Conservation (phyloP, 2,888 invertebrate species). For the Drosophila differens region DNA sequence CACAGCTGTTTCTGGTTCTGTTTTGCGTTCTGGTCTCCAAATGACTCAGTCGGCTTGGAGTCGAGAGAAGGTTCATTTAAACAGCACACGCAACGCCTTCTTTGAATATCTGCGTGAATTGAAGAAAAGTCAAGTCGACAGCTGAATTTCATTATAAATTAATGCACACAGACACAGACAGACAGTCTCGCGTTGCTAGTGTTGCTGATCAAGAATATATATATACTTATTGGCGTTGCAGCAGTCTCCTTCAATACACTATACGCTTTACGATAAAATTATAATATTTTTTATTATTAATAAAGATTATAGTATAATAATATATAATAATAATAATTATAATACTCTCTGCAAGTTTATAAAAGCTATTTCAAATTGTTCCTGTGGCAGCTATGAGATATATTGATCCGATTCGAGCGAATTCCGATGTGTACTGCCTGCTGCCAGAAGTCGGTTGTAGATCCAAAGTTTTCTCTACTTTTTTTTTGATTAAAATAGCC, state of each 20-base stretch:
- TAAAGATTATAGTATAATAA: no score
- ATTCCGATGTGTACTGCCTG: no score
- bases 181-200: not conserved
- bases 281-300: not conserved
- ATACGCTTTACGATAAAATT: accelerated
- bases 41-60: slow-evolving; percentile 22
- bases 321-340: no score
- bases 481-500: no score
- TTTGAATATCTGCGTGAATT: slow-evolving; percentile 12
- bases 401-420: not conserved
- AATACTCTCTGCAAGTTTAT: no score
- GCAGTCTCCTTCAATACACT: not conserved
- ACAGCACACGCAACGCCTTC: slow-evolving; percentile 33
- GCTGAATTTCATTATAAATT: not conserved
- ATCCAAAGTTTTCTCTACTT: no score
- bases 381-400: not conserved
- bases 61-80: slow-evolving; percentile 16
- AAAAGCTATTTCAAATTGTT: not conserved
- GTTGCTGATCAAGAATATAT: not conserved
- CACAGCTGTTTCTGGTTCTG: slow-evolving; percentile 29
- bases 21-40: not conserved
- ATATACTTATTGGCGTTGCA: not conserved
- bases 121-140: not conserved
- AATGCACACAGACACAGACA: no score
- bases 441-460: accelerated